Percentiles rank a stretch among this genome's conserved stretches.
Conservation (phyloP, 2,888 invertebrate species). For the Nycteola revayana region DNA sequence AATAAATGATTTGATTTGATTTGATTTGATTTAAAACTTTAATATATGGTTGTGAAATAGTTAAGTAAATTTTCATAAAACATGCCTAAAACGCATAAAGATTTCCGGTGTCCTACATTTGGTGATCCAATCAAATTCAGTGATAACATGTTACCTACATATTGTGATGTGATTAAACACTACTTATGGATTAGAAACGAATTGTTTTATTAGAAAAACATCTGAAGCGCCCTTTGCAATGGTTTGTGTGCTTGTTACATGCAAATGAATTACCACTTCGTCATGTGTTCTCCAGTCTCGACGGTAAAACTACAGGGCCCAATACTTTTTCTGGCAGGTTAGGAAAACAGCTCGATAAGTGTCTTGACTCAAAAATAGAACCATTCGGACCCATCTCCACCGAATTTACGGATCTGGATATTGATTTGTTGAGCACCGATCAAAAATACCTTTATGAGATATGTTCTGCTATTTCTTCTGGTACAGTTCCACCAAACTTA, state of each 20-base stretch:
- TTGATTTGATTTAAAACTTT: too few species aligned
- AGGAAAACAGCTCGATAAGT: neutral
- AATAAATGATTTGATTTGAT: too few species aligned
- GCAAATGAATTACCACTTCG: slow-evolving; percentile 24
- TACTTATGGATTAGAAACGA: too few species aligned
- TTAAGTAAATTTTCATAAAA: too few species aligned
- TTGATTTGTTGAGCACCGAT: neutral
- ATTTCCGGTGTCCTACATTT: too few species aligned
- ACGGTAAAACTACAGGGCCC: slow-evolving; percentile 17
- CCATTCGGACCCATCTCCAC: neutral
- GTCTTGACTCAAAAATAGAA: neutral
- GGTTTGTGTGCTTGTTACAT: slow-evolving; percentile 23
- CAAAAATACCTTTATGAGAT: slow-evolving; percentile 1
- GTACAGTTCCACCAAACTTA: neutral
- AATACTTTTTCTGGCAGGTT: neutral
- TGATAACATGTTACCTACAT: too few species aligned
- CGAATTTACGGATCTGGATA: neutral
- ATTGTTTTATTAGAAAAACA: too few species aligned
- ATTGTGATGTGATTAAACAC: too few species aligned
- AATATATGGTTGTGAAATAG: too few species aligned
- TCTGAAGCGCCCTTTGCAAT: slow-evolving; percentile 26
- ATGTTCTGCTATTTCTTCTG: neutral
- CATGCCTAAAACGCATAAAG: too few species aligned
- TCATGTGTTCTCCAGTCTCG: slow-evolving; percentile 23
- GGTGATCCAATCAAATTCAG: too few species aligned